phyloP scores from a whole-genome alignment of 1,140 invertebrate genomes.

The Amphibalanus amphitrite region DNA sequence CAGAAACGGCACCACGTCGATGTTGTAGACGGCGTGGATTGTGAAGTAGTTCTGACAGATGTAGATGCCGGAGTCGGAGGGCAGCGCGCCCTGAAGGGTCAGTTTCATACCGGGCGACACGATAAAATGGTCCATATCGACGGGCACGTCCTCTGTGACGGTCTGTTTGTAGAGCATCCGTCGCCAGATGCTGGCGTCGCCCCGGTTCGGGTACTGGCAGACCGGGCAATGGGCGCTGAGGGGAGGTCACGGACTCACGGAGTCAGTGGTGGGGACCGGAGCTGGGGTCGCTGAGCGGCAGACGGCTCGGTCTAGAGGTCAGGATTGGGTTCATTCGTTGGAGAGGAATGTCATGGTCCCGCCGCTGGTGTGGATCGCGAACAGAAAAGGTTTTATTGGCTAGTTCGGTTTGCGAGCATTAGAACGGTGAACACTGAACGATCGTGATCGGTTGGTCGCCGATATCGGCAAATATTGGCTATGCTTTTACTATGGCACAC shows the following conservation, averaged over 20 bases:
- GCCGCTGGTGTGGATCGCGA: no score
- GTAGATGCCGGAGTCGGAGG: neutral
- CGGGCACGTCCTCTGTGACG: neutral
- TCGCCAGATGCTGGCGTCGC: neutral
- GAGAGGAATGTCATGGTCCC: no score
- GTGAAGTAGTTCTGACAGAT: neutral
- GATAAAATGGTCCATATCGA: conserved; percentile 1
- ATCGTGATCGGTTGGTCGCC: no score
- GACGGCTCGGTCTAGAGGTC: no score
- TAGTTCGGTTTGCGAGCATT: no score
- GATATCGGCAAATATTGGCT: neutral
- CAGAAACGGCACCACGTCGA: neutral
- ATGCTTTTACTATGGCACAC: neutral
- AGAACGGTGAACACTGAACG: no score
- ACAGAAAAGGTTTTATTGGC: no score
- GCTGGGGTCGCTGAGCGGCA: no score
- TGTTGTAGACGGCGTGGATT: neutral
- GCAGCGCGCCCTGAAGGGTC: neutral
- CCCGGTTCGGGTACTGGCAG: neutral
- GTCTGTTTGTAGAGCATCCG: neutral
- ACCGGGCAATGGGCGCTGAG: neutral
- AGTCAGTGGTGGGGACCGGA: no score
- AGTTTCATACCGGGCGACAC: neutral
- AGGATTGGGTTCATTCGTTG: no score
- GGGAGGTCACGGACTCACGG: neutral